These are phyloP conservation scores for Spodoptera litura DNA, from an alignment of 1,140 invertebrate genomes.

Conservation along the genomic window DNA sequence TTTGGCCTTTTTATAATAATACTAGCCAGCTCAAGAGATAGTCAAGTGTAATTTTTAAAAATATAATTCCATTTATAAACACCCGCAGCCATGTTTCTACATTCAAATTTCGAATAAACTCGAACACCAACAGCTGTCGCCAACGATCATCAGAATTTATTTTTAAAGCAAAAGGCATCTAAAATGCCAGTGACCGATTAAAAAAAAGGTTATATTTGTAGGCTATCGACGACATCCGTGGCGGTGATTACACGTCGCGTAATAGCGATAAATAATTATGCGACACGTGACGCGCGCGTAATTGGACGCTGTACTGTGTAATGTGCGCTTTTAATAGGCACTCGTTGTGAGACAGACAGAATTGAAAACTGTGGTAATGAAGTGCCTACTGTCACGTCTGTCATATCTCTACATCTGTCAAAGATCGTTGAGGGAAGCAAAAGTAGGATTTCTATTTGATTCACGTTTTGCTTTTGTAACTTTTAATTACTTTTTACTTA, in stretches of 20 bases:
- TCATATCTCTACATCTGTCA: background rate
- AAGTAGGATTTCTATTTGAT: background rate
- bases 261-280: conserved; percentile 45
- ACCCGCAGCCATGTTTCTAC: background rate
- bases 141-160: conserved; percentile 13
- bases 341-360: background rate
- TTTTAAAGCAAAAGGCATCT: conserved; percentile 21
- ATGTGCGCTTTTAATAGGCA: conserved; percentile 26
- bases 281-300: conserved; percentile 17
- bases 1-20: too few relatives aligned
- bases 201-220: conserved; percentile 39
- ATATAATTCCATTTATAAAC: too few relatives aligned
- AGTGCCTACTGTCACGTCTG: background rate
- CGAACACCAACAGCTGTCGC: conserved; percentile 17
- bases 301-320: conserved; percentile 9
- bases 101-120: conserved; percentile 30
- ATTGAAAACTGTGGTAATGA: conserved; percentile 19
- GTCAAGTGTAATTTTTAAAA: too few relatives aligned
- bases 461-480: too few relatives aligned
- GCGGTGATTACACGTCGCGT: conserved; percentile 27
- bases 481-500: too few relatives aligned
- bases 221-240: conserved; percentile 36
- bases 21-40: too few relatives aligned
- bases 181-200: conserved; percentile 13
- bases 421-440: background rate